Percentiles rank a stretch among this genome's conserved stretches.
Evolutionary conservation across 1,140 invertebrate species (phyloP).

Genomic region (Acromyrmex echinatior): DNA sequence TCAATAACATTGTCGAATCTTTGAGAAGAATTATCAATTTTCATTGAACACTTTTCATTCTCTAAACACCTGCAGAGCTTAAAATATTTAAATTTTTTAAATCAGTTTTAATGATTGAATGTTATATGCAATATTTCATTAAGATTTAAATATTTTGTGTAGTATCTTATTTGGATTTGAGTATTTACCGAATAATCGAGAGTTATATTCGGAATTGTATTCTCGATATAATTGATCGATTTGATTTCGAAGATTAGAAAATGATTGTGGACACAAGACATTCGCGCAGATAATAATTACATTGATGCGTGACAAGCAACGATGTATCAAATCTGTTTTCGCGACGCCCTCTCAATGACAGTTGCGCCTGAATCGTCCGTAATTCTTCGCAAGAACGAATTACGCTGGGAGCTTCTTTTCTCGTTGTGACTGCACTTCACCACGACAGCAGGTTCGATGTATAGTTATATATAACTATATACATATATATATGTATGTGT

Average conservation of each 20-base stretch:
- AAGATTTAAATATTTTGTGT: no score
- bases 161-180: neutral
- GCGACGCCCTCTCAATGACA: slow-evolving; percentile 42
- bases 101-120: neutral
- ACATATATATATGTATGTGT: neutral
- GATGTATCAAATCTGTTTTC: slow-evolving; percentile 65
- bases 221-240: neutral
- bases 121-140: no score
- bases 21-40: slow-evolving; percentile 14
- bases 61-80: neutral
- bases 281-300: slow-evolving; percentile 58
- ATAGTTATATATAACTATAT: slow-evolving; percentile 5
- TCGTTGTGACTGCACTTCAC: slow-evolving; percentile 22
- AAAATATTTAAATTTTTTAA: neutral
- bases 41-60: neutral
- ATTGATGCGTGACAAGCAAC: slow-evolving; percentile 69
- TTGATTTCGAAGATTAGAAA: neutral
- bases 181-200: neutral
- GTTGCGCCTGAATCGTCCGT: slow-evolving; percentile 66
- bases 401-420: slow-evolving; percentile 44
- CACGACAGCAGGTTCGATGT: slow-evolving; percentile 49
- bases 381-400: slow-evolving; percentile 74
- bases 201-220: neutral
- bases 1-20: slow-evolving; percentile 43
- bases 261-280: neutral